Conservation (phyloP, 2,888 invertebrate genomes). For the Drosophila ustulata region DNA sequence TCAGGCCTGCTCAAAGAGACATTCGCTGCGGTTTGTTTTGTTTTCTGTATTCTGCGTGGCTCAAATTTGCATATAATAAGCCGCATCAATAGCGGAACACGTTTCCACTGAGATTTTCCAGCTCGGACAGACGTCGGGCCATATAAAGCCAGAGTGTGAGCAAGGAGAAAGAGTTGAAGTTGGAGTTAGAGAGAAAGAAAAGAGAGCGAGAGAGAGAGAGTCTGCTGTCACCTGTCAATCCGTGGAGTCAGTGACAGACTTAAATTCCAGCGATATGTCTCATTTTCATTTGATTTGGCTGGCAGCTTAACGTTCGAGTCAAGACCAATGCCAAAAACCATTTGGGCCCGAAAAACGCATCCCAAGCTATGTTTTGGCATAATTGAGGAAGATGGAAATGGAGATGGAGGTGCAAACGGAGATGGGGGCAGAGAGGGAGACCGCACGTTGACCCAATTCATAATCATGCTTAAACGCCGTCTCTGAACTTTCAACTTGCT, state of each 20-base stretch:
- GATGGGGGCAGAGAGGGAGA: slow-evolving; percentile 7
- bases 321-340: slow-evolving; percentile 51
- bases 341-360: slow-evolving; percentile 63
- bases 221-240: slow-evolving; percentile 79
- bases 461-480: slow-evolving; percentile 79
- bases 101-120: slow-evolving; percentile 74
- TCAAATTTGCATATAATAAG: slow-evolving; percentile 85
- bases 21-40: slow-evolving; percentile 51
- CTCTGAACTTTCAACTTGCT: slow-evolving; percentile 77
- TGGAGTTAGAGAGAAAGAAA: slow-evolving; percentile 5
- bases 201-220: slow-evolving; percentile 13
- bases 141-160: slow-evolving; percentile 38
- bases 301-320: slow-evolving; percentile 57
- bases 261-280: slow-evolving; percentile 80
- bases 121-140: slow-evolving; percentile 28
- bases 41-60: slow-evolving; percentile 55
- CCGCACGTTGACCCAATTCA: slow-evolving; percentile 82
- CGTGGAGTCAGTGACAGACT: slow-evolving; percentile 56
- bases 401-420: slow-evolving; percentile 9
- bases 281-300: slow-evolving; percentile 78
- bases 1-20: slow-evolving; percentile 30
- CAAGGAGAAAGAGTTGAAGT: background rate
- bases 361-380: slow-evolving; percentile 63
- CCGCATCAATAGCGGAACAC: slow-evolving; percentile 84
- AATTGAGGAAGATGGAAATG: slow-evolving; percentile 55